Base-by-base conservation (phyloP, 1,140 invertebrate genomes). In the Spodoptera litura region DNA sequence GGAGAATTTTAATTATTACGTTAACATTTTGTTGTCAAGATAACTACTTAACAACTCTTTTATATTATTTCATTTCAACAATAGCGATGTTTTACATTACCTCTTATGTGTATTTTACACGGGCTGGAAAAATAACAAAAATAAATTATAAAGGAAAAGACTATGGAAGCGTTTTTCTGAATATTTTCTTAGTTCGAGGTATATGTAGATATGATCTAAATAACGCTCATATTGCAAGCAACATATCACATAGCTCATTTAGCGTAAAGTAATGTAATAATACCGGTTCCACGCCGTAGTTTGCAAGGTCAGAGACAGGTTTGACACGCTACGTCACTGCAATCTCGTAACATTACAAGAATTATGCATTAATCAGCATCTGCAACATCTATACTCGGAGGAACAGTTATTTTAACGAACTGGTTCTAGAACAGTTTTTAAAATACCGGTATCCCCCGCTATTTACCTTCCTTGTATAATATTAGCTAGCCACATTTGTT, bases 241-340 rank as follows among this genome's bases (percentile, higher is more conserved):
- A 64, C 44, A 61, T 61, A 70, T 70, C 52, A 20, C 8, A 56
- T 72, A 31, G 44, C 52, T 53, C 25, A 44, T 44, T 44, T 56
- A 72, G 68, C 53, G 13, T 77, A 15, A 66, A 66, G 38, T 77
- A 64, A 66, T 44, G 59, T 64, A 64, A 68, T 66, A 77, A 4
- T 64, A 77, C 74, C 61, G 62, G 74, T 77, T 68, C 31, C 6
- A 15, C 20, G 73, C 52, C 61, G 52, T 62, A 4, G 51, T 53
- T 35, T 31, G 12, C 74, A 77, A 77, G 74, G 74, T 77, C 74
- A 52, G 13, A 44, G 62, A 66, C 74, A 52, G 74, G 74, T 77
- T 56, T 55, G n/a, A 44, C 11, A 38, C 15, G n/a, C n/a, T 53
- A 66, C 62, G 62, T 76, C 73, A 76, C 59, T 8, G 53, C 20